Base-by-base conservation (phyloP, 2,797 vertebrate species). In the Pangasius macronema region DNA sequence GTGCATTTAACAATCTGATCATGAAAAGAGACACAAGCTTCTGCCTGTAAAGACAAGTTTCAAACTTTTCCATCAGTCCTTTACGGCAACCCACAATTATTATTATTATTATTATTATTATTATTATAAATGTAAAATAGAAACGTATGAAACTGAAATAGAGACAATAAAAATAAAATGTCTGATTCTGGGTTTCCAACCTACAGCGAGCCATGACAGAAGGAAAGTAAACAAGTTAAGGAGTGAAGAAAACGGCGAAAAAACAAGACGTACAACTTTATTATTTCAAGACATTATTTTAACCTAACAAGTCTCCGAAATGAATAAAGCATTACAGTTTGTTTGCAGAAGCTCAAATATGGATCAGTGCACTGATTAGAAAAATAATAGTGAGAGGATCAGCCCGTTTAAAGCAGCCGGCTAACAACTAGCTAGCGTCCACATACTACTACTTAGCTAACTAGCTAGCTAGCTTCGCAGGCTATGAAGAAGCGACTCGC, bases 381-480 rank as follows among this genome's bases (percentile, higher is more conserved):
- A 49, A 5, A 7, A 70, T 49, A 73, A 76, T 39, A 75, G 73
- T 4, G 20, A 82, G 24, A 70, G 51, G 53, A 86, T 59, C 53
- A 61, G 59, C 57, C 63, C 27, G 68, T 82, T 84, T 65, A 83
- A 83, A 80, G 77, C 80, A 80, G 61, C 55, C 24, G 42, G 67
- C 87, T 83, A 86, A 79, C 61, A 59, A 59, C 76, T 67, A 68
- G 61, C 87, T 79, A 84, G 72, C 51, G 59, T 81, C 84, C 55
- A 63, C 61, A 87, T 65, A 85, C 20, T 68, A 87, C 20, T 14
- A 61, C 80, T 84, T 63, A 49, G 88, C 89, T 80, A 87, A 79
- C 87, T 80, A 80, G 87, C 89, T 79, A 80, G 85, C 68, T 85
- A 87, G 36, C 61, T 33, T 84, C 59, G 36, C 61, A 53, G 59